Evolutionary conservation across 2,797 vertebrate species (phyloP), one percentile per base, ranked within the genome.

Genomic region (Mareca strepera): DNA sequence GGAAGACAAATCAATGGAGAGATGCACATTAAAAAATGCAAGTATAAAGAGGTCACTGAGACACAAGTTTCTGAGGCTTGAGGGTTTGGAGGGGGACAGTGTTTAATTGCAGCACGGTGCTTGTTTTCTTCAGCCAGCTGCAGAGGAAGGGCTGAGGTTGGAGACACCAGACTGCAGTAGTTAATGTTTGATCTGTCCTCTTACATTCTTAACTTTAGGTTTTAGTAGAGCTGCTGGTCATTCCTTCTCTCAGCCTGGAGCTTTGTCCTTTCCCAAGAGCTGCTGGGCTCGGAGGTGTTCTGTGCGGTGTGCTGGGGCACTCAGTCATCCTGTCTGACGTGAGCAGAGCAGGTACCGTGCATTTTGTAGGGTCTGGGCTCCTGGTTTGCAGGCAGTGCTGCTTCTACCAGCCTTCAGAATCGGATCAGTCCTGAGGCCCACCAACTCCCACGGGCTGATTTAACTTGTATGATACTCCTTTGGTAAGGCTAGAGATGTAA

Each of bases 271-370:
- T 58, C n/a, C 62, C 25, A n/a, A 5, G 73, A 33, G 20, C 46
- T 73, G 17, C 0, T n/a, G 55, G 48, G 43, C 55, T 79, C 12
- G 0, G 7, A 29, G 43, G 21, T 33, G 6, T 8, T 18, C 29
- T 0, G 2, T 44, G 31, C 31, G 16, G 0, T 6, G 26, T 56
- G 50, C 52, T 29, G 35, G 31, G 18, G 6, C 18, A 3, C 43
- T 53, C 17, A 17, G 25, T 0, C 0, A 8, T 62, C 46, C 33
- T 5, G 1, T 12, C 0, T 3, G 33, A 41, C 1, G 1, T 5
- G 17, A 26, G 11, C 29, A 55, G 55, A 37, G 66, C 37, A 63
- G 50, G 46, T 37, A 43, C 28, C 2, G 0, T 20, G 7, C 0
- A 1, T 53, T 56, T 52, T 1, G 0, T 22, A 59, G 7, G 17